These are phyloP conservation scores for Cartodere bifasciata DNA, from an alignment of 2,888 invertebrate genomes.

Conservation along the genomic window DNA sequence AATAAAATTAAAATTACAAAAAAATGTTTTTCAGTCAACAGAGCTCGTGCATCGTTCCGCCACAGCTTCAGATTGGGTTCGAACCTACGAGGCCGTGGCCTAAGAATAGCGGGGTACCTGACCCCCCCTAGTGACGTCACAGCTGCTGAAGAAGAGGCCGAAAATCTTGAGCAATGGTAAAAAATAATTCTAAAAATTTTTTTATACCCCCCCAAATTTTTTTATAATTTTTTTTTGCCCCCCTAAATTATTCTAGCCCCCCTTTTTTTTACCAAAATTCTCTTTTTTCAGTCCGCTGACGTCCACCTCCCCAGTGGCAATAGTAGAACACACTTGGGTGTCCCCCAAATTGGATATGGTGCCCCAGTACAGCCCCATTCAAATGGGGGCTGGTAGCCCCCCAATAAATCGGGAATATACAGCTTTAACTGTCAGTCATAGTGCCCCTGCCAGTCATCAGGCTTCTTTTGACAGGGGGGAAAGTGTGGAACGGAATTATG, in stretches of 20 bases:
- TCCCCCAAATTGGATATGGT: conserved; percentile 30
- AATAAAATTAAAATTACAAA: no score
- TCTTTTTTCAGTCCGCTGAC: conserved; percentile 40
- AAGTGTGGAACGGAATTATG: conserved; percentile 27
- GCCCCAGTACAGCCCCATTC: conserved; percentile 20
- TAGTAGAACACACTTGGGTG: conserved; percentile 36
- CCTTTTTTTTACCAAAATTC: no score
- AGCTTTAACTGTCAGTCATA: conserved; percentile 32
- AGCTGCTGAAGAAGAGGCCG: conserved; percentile 47
- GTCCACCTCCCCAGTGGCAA: conserved; percentile 40
- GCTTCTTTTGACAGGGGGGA: conserved; percentile 35
- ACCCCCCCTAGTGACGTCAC: conserved; percentile 50
- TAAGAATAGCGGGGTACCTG: conserved; percentile 43
- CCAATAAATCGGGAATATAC: conserved; percentile 28
- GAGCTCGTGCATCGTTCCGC: conserved; percentile 51
- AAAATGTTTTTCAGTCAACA: conserved; percentile 49
- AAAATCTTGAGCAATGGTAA: conserved; percentile 36
- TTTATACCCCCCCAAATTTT: no score
- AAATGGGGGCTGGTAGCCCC: conserved; percentile 10
- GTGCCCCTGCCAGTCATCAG: conserved; percentile 34
- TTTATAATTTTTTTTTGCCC: neutral
- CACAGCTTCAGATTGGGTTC: conserved; percentile 42
- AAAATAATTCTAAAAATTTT: no score
- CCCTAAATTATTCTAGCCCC: neutral
- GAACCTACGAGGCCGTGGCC: conserved; percentile 39